These are phyloP conservation scores for Orycteropus afer DNA, from an alignment of 2,113 vertebrate genomes.

Conservation along the genomic window DNA sequence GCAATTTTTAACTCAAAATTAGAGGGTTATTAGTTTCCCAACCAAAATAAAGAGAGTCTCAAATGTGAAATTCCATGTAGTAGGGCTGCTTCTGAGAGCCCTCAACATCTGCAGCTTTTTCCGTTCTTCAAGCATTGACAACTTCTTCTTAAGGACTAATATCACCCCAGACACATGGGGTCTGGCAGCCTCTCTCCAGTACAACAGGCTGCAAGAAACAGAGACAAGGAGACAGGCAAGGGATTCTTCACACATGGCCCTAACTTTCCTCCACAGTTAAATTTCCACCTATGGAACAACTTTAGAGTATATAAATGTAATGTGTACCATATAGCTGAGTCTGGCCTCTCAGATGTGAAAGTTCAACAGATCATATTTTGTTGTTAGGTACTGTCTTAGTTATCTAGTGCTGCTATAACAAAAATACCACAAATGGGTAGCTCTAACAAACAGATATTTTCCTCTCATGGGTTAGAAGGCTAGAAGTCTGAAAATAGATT, in stretches of 20 bases:
- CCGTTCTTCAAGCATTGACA: conserved; percentile 66
- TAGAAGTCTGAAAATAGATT: too few relatives aligned
- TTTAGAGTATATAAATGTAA: neutral
- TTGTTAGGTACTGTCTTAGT: neutral
- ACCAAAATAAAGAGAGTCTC: conserved; percentile 58
- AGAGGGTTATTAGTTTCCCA: conserved; percentile 62
- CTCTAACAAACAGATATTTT: too few relatives aligned
- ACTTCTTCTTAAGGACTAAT: conserved; percentile 55
- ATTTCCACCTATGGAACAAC: neutral
- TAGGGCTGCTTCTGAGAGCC: conserved; percentile 55
- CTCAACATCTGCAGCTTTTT: conserved; percentile 66
- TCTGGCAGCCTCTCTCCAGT: conserved; percentile 51
- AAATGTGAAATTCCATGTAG: conserved; percentile 33
- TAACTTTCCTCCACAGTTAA: neutral
- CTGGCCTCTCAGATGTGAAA: neutral
- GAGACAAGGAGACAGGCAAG: neutral
- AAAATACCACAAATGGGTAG: too few relatives aligned
- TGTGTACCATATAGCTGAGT: neutral
- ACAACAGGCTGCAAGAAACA: conserved; percentile 15
- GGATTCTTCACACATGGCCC: neutral
- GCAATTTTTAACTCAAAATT: conserved; percentile 64
- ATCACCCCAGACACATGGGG: conserved; percentile 10
- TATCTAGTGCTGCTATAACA: too few relatives aligned
- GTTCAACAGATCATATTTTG: too few relatives aligned
- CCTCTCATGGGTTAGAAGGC: too few relatives aligned